These are phyloP conservation scores for Aelia acuminata DNA, from an alignment of 2,888 invertebrate genomes.

Conservation along the genomic window DNA sequence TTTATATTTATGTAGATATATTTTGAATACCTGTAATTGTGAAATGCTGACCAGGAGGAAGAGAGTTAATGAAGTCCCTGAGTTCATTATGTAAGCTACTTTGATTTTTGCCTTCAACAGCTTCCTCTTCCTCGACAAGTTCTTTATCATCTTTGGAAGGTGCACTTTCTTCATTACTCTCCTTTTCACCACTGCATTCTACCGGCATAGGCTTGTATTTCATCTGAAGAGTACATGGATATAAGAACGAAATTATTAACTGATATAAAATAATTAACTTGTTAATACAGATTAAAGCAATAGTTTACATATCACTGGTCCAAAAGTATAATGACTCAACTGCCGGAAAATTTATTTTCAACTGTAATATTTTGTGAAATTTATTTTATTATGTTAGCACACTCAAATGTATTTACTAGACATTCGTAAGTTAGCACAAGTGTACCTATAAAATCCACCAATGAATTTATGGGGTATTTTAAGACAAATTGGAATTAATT, in stretches of 20 bases:
- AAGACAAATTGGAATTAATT: no score
- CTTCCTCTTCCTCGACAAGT: conserved; percentile 51
- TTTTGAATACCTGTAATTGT: conserved; percentile 49
- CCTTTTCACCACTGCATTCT: not conserved
- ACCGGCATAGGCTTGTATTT: conserved; percentile 12
- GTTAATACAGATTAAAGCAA: no score
- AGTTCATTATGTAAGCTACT: conserved; percentile 60
- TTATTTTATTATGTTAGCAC: no score
- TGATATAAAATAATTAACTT: no score
- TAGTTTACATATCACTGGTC: no score
- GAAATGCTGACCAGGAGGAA: conserved; percentile 62
- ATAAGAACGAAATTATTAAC: not conserved
- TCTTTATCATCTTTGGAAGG: conserved; percentile 67
- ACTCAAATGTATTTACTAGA: no score
- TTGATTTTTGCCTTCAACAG: conserved; percentile 44
- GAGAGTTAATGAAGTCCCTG: conserved; percentile 59
- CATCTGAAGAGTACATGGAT: not conserved
- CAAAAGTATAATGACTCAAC: no score
- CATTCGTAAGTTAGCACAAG: no score
- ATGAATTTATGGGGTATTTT: no score
- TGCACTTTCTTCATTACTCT: conserved; percentile 65
- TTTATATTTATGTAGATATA: not conserved
- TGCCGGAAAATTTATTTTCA: no score
- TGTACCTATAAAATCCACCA: no score
- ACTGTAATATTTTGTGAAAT: no score